A percentile compares a stretch with the other conserved stretches of the same genome.
phyloP scores from a whole-genome alignment of 2,888 invertebrate genomes.

The Steromphala cineraria region DNA sequence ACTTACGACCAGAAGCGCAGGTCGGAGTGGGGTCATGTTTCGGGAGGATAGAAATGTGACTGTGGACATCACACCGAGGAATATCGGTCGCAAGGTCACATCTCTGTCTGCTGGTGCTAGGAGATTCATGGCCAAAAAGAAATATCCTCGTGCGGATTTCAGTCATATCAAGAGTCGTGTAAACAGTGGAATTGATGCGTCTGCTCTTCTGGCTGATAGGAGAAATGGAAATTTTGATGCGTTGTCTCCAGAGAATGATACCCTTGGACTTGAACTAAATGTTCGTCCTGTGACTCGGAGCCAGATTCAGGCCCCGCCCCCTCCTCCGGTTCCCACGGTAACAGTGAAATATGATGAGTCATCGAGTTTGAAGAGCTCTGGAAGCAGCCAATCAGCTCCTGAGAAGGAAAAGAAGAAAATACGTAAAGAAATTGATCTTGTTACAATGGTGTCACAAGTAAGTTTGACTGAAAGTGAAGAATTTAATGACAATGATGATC shows the following conservation, averaged over 20 bases:
- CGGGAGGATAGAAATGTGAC: slow-evolving; percentile 55
- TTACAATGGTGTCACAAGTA: slow-evolving; percentile 53
- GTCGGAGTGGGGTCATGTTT: slow-evolving; percentile 17
- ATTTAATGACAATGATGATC: slow-evolving; percentile 17
- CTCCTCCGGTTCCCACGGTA: slow-evolving; percentile 11
- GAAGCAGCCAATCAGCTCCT: not conserved
- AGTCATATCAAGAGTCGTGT: slow-evolving; percentile 7
- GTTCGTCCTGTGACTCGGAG: not conserved
- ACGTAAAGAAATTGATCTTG: slow-evolving; percentile 43
- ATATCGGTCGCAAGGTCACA: slow-evolving; percentile 52
- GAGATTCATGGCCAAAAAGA: not conserved
- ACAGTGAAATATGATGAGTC: slow-evolving; percentile 51
- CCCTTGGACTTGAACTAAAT: not conserved
- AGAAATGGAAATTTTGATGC: not conserved
- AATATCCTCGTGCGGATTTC: not conserved
- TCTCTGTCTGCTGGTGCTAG: slow-evolving; percentile 26
- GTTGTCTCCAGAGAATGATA: not conserved
- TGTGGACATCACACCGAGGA: slow-evolving; percentile 59
- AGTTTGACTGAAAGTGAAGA: slow-evolving; percentile 36
- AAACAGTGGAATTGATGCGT: slow-evolving; percentile 6
- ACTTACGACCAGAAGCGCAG: not conserved
- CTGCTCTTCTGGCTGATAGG: not conserved
- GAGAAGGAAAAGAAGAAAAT: slow-evolving; percentile 28
- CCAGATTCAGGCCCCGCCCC: not conserved
- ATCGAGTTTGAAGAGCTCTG: slow-evolving; percentile 26